Base-by-base conservation (phyloP, 2,888 invertebrate species). In the Caenorhabditis sinica region DNA sequence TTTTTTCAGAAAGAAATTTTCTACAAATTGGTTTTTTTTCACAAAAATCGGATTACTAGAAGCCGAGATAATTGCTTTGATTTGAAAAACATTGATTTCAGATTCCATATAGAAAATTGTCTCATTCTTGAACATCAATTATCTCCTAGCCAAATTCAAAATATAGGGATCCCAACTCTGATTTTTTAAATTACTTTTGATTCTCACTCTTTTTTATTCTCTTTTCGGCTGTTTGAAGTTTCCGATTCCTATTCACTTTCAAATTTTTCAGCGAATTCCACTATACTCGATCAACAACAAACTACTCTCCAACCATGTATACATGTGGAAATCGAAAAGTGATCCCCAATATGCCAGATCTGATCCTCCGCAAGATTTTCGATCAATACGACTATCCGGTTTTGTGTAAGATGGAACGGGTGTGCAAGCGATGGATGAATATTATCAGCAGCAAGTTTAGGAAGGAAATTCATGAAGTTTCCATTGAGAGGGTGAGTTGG, bases 261-360 rank as follows among this genome's bases (percentile, higher is more conserved):
- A 20, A 28, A 1, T 11, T 60, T 56, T 76, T 49, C 72, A 82
- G 82, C 82, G 76, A 83, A 23, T 36, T 23, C 49, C 33, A 17
- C 43, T 20, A 23, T 56, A 65, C 66, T 20, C 73, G 65, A 73
- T 20, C 60, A 40, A 58, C 36, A 23, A 5, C 53, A 51, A 61
- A 17, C n/a, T 23, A 17, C 15, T 36, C 53, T 36, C 40, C 36
- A 20, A 23, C 6, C 40, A 58, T 84, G 84, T 84, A 84, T 51
- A 76, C 72, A 17, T 75, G 71, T 33, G 76, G 81, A 36, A 81
- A 84, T 65, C 84, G 84, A 72, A 84, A 84, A 82, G 82, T 88
- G 45, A 83, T 86, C 20, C 88, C 88, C 36, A 88, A 87, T 53
- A 80, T 88, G 80, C 88, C 88, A 20, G 88, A 88, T 71, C 63